Evolutionary conservation across 1,140 invertebrate species (phyloP), one percentile per base, ranked within the genome.

Genomic region (Aphis craccivora): DNA sequence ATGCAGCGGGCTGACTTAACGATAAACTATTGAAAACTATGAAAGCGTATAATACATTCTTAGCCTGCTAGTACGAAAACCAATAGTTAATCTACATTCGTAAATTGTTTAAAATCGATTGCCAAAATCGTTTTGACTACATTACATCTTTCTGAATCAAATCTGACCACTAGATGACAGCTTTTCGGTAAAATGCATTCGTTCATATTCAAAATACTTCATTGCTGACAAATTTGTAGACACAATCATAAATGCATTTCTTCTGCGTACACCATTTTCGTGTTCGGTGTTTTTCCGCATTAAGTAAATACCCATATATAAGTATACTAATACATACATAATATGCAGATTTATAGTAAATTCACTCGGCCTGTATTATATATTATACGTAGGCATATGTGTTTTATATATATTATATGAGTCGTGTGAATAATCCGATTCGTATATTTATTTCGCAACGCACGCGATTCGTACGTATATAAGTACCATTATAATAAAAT

Each of bases 391-490:
- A 40, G 37, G 37, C n/a, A n/a, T n/a, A n/a, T n/a, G n/a, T n/a
- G n/a, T n/a, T n/a, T n/a, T n/a, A n/a, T n/a, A n/a, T n/a, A n/a
- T 40, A 40, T 35, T 60, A 60, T 60, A n/a, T 14, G 60, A 76
- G 60, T 76, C 60, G 60, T 76, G 60, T 76, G 60, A 76, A 76
- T 76, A 76, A 76, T 76, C n/a, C 60, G n/a, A 76, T n/a, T n/a
- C 14, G 60, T n/a, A 76, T 76, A 76, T 76, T 76, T 76, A 76
- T 76, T 76, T 76, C 60, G n/a, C 60, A 76, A 76, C 60, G 14
- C 60, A 76, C 60, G 60, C 60, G 60, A 76, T 76, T 76, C 60
- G 60, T 18, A 48, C 14, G 6, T 0, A 14, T 18, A 76, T n/a
- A 76, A 3, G 37, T 76, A 76, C n/a, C 18, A 76, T 76, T 35